Conservation (phyloP, 2,888 invertebrate species). For the Ephialtes manifestator region DNA sequence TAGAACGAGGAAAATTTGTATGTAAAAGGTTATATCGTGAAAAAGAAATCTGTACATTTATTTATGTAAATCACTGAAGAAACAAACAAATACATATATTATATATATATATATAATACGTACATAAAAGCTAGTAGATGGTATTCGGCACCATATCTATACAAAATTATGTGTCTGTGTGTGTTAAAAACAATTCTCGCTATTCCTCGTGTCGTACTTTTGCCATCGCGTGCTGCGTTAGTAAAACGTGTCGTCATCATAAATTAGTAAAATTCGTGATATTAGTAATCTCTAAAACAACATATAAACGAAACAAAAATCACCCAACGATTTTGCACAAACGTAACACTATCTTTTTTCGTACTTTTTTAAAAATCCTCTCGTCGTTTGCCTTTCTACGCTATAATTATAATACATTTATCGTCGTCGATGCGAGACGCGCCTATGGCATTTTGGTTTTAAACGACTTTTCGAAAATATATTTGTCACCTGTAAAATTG, state of each 20-base stretch:
- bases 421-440: constrained; percentile 61
- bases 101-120: constrained; percentile 45
- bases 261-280: constrained; percentile 58
- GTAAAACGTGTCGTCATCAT: constrained; percentile 65
- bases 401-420: constrained; percentile 66
- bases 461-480: constrained; percentile 12
- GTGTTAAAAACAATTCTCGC: constrained; percentile 17
- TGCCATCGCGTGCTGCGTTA: constrained; percentile 29
- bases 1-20: no score
- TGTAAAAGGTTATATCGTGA: not conserved
- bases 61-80: constrained; percentile 81
- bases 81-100: no score
- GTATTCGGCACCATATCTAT: constrained; percentile 69
- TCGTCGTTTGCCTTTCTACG: constrained; percentile 10
- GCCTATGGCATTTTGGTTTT: constrained; percentile 77
- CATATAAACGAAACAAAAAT: constrained; percentile 1
- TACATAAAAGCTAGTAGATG: constrained; percentile 50
- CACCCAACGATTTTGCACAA: constrained; percentile 43
- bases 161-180: constrained; percentile 55
- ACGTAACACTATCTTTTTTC: constrained; percentile 53
- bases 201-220: constrained; percentile 35
- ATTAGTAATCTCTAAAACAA: constrained; percentile 45
- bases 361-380: constrained; percentile 9
- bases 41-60: constrained; percentile 83
- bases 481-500: constrained; percentile 4